Conservation (phyloP, 2,113 vertebrate genomes). For the Callocephalon fimbriatum region DNA sequence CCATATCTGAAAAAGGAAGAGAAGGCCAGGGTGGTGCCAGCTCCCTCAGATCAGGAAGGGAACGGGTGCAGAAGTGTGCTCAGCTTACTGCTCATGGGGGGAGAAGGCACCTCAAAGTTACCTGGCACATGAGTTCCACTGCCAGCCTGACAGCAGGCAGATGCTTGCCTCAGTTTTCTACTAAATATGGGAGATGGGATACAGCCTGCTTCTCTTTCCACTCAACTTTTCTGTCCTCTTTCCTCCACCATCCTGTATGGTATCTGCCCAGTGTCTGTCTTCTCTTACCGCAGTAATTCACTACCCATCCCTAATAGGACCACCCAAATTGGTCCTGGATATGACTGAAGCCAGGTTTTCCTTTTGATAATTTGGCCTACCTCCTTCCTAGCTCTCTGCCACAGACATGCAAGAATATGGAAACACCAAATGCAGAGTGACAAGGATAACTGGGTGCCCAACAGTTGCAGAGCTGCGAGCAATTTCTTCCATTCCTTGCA, state of each 20-base stretch:
- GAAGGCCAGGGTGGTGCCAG: background rate
- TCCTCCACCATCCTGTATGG: background rate
- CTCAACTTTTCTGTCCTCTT: background rate
- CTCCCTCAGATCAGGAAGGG: background rate
- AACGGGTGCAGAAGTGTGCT: background rate
- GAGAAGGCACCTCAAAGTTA: background rate
- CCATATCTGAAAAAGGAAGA: background rate
- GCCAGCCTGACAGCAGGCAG: background rate
- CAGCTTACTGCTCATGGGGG: background rate
- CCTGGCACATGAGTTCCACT: background rate
- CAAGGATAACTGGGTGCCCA: background rate
- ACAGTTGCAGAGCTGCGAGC: background rate
- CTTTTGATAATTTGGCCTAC: background rate
- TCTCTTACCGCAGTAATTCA: background rate
- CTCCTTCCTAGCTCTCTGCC: background rate
- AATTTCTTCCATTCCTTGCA: background rate
- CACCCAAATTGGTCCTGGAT: background rate
- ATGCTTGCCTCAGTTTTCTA: background rate
- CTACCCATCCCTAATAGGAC: background rate
- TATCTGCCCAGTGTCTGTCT: background rate
- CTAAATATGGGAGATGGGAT: background rate
- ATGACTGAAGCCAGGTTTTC: background rate
- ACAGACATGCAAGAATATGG: background rate
- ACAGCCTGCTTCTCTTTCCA: background rate
- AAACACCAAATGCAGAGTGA: background rate